Conservation (phyloP, 2,113 vertebrate genomes). For the Hypanus sabinus region DNA sequence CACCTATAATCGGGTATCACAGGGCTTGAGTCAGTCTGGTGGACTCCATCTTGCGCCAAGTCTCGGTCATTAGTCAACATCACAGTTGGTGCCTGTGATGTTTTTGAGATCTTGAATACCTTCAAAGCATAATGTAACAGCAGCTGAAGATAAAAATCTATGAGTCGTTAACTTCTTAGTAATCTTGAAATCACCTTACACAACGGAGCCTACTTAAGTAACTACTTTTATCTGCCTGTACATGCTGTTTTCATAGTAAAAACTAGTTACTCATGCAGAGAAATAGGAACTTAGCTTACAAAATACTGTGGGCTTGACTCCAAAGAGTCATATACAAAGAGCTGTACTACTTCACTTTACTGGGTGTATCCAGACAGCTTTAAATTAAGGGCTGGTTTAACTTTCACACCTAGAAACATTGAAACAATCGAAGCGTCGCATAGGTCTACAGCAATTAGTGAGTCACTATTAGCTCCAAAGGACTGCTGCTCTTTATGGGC, state of each 20-base stretch:
- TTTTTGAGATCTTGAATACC: background rate
- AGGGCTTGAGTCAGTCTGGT: too few relatives aligned
- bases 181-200: background rate
- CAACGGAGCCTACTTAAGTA: background rate
- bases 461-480: background rate
- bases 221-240: background rate
- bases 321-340: background rate
- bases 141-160: background rate
- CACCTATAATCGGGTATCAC: too few relatives aligned
- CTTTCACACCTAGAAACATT: background rate
- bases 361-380: background rate
- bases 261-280: background rate
- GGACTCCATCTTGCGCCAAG: too few relatives aligned
- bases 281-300: conserved; percentile 5
- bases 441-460: background rate
- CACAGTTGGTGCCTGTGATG: too few relatives aligned
- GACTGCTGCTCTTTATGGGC: background rate
- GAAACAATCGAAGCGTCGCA: background rate
- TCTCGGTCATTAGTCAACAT: too few relatives aligned
- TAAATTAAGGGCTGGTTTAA: too few relatives aligned
- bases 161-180: background rate
- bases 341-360: background rate
- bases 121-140: background rate
- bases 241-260: background rate
- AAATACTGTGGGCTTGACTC: background rate